Evolutionary conservation across 2,797 vertebrate species (phyloP), one percentile per base, ranked within the genome.

Genomic region (Silurus lanzhouensis): DNA sequence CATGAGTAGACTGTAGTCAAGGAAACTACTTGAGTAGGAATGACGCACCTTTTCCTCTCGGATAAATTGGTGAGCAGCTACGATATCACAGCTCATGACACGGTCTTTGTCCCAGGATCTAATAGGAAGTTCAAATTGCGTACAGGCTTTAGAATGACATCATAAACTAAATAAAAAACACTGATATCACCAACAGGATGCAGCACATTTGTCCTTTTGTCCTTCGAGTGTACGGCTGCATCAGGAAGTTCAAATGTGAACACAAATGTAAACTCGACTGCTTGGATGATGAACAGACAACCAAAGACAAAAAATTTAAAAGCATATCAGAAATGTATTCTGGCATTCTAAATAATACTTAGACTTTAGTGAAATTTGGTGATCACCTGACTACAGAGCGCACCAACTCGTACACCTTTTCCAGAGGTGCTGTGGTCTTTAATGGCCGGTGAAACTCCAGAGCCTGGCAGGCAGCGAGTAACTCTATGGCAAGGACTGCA

Each of bases 31-130:
- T 13, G 4, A 27, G 6, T 1, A 27, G 67, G 19, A 52, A 52
- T 74, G 71, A 92, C 95, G 95, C 84, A 20, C 98, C 96, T 97
- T 97, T 90, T 98, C 96, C 83, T 99, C 98, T 20, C 97, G 90
- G 0, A 99, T 94, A 67, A 99, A 94, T 84, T 95, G 95, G 90
- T 99, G 98, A 46, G 92, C 95, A 0, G 96, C 97, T 90, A 98
- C 97, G 0, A 99, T 99, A 87, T 99, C 98, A 0, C 97, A 96
- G 80, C 97, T 96, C 97, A 99, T 98, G 94, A 98, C 97, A 83
- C 97, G 96, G 91, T 99, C 98, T 93, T 98, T 99, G 12, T 99
- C 95, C 98, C 97, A 99, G 1, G 98, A 98, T 88, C 98, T 99
- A 61, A 71, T 17, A 27, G 70, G 38, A 86, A 78, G 55, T 68